Evolutionary conservation across 2,113 vertebrate species (phyloP), one percentile per base, ranked within the genome.

Genomic region (Columba janthina): DNA sequence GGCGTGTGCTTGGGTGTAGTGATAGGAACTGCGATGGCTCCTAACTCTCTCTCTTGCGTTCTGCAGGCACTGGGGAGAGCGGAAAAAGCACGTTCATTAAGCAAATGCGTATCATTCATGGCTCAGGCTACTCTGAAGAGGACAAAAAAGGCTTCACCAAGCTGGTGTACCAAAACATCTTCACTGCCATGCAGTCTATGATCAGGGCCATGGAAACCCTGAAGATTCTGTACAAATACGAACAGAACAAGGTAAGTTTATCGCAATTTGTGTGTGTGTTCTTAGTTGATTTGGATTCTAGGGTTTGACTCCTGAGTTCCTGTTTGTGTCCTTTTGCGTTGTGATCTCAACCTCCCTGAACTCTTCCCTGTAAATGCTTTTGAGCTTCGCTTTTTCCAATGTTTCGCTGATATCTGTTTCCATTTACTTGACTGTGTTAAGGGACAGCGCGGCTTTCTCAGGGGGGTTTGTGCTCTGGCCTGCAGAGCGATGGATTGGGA

Each of bases 151-250:
- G 98, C 95, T 98, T 98, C 97, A 98, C 98, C 88, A 98, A 98
- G 93, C 97, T 98, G 93, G 98, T 98, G 46, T 98, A 98, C 98
- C 98, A 98, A 97, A 98, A 98, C 97, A 98, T 98, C 97, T 98
- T 98, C 97, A 98, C 98, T 62, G 98, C 98, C 97, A 98, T 98
- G 98, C 98, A 98, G 98, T 98, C 98, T 92, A 98, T 98, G 98
- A 97, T 98, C 93, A 97, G 98, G 46, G 98, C 98, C 94, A 98
- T 98, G 98, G 98, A 98, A 58, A 98, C 98, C 15, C 97, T 98
- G 74, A 98, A 98, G 97, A 98, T 98, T 94, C 97, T 98, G 48
- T 98, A 98, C 96, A 98, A 98, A 94, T 97, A 97, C 0, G 98
- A 98, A 77, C 98, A 98, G 96, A 98, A 98, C 95, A 98, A 98